phyloP scores from a whole-genome alignment of 2,113 vertebrate genomes.

The Leptobrachium leishanense region DNA sequence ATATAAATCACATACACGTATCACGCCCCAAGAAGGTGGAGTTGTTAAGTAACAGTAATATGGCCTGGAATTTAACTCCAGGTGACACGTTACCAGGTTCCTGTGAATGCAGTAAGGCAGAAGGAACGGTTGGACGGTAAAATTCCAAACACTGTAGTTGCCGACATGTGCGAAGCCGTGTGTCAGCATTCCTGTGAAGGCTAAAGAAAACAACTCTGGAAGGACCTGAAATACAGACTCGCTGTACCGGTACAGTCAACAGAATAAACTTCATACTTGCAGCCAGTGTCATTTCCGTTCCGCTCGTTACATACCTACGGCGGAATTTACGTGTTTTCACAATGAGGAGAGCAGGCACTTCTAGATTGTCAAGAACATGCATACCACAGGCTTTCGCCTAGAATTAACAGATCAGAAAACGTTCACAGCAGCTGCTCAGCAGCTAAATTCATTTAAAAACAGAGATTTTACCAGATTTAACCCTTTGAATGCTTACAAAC shows the following conservation, averaged over 20 bases:
- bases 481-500: too few species aligned
- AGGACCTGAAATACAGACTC: background rate
- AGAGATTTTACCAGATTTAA: too few species aligned
- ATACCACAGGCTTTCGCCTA: too few species aligned
- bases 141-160: background rate
- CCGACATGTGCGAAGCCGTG: background rate
- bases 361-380: too few species aligned
- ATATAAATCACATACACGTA: background rate
- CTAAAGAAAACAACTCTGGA: background rate
- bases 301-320: background rate
- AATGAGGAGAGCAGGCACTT: background rate
- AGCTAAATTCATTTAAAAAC: too few species aligned
- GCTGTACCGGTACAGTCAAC: slow-evolving; percentile 18
- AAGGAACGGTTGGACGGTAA: slow-evolving; percentile 1
- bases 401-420: too few species aligned
- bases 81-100: too few species aligned
- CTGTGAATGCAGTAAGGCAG: background rate
- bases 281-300: slow-evolving; percentile 21
- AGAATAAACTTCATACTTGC: background rate
- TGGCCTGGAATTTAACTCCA: background rate
- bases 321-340: slow-evolving; percentile 9
- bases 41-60: background rate
- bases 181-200: slow-evolving; percentile 4
- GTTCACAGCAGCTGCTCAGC: too few species aligned
- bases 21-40: too few species aligned